Base-by-base conservation (phyloP, 2,888 invertebrate genomes). In the Theodoxus fluviatilis region DNA sequence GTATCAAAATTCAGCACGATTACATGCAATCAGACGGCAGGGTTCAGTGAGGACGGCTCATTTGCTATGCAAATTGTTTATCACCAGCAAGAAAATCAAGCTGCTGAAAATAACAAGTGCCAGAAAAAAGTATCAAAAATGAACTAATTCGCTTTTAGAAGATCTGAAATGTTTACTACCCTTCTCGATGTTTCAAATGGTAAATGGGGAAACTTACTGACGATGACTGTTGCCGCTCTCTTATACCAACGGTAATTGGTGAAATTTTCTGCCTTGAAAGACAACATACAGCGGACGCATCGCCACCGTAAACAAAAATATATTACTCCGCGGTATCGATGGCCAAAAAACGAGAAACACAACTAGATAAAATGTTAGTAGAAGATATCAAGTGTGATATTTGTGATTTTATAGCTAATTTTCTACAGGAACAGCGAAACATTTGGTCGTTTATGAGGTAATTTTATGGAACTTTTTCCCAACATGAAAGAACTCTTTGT, bases 281-380 rank as follows among this genome's bases (percentile, higher is more conserved):
- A 69, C 70, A 83, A 82, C 82, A 82, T 79, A 78, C 74, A 71
- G 72, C 68, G 75, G 78, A 77, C 82, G 78, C 78, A 79, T 80
- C 77, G 80, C 80, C 76, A 78, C 78, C 72, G 82, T 83, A 84
- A 84, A 84, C 80, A 84, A 79, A 83, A 82, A 84, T 78, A 84
- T 78, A 84, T 82, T 74, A 76, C 66, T 82, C 69, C 83, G 82
- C 82, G 38, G 43, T 59, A 15, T 25, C 15, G 2, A 22, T n/a
- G n/a, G n/a, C n/a, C n/a, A n/a, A n/a, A n/a, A n/a, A n/a, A n/a
- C n/a, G 40, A 49, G 43, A 70, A 67, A 71, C 70, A 68, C 71
- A 72, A 43, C 28, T 31, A 69, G 18, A 43, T 35, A 52, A 55
- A 70, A 35, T 22, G 1, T 25, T 22, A 31, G 35, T 64, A 12